Evolutionary conservation across 1,140 invertebrate genomes (phyloP).

Genomic region (Maniola jurtina): DNA sequence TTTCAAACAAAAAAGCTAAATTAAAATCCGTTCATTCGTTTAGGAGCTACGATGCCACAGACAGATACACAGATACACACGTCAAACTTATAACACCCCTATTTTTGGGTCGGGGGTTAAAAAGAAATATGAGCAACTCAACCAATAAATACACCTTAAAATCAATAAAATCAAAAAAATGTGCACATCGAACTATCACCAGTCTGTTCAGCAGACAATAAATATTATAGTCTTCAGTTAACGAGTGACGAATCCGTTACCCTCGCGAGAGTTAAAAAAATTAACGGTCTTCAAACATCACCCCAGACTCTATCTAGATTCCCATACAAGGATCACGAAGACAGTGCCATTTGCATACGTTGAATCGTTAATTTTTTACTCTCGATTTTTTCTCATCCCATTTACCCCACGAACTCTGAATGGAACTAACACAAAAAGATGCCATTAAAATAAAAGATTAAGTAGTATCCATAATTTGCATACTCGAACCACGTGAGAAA

Average conservation of each 20-base stretch:
- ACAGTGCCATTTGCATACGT: constrained; percentile 66
- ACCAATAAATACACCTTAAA: too few relatives aligned
- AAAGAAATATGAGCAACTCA: too few relatives aligned
- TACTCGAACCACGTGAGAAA: constrained; percentile 66
- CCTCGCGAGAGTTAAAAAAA: constrained; percentile 11
- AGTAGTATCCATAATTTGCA: constrained; percentile 66
- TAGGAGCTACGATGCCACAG: too few relatives aligned
- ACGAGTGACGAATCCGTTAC: not conserved
- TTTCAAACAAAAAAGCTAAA: too few relatives aligned
- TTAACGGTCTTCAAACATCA: constrained; percentile 39
- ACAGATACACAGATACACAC: too few relatives aligned
- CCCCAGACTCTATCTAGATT: constrained; percentile 48
- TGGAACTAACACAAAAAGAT: constrained; percentile 70
- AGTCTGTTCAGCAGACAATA: not conserved
- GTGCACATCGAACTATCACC: too few relatives aligned
- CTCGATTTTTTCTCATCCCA: constrained; percentile 52
- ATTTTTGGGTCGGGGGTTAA: too few relatives aligned
- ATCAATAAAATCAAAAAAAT: too few relatives aligned
- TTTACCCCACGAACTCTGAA: constrained; percentile 59
- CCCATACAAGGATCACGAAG: constrained; percentile 55
- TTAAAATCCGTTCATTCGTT: too few relatives aligned
- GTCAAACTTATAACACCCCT: too few relatives aligned
- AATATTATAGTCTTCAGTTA: not conserved
- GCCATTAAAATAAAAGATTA: constrained; percentile 78
- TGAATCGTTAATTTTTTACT: constrained; percentile 69